Conservation (phyloP, 2,797 vertebrate genomes). For the Tadarida brasiliensis region DNA sequence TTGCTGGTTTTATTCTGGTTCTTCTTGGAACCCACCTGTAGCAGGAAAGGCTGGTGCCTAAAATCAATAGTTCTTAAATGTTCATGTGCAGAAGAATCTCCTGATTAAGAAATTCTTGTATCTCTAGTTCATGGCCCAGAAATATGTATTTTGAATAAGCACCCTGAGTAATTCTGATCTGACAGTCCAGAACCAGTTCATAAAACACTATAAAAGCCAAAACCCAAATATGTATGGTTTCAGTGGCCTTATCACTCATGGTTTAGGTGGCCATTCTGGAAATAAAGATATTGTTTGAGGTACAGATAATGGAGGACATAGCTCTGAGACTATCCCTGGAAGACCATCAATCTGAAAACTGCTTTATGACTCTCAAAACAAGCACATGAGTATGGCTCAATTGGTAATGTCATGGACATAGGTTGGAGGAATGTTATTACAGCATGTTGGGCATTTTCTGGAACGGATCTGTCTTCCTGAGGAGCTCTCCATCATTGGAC, state of each 20-base stretch:
- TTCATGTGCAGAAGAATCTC: neutral
- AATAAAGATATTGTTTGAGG: neutral
- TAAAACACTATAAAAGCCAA: neutral
- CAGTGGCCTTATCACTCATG: neutral
- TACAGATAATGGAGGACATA: neutral
- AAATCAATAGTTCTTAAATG: neutral
- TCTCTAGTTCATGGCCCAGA: neutral
- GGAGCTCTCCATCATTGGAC: neutral
- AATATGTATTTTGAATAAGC: neutral
- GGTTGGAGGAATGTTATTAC: neutral
- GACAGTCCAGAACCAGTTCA: neutral
- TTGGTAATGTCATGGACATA: neutral
- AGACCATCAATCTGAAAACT: neutral
- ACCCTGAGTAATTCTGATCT: neutral
- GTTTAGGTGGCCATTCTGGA: neutral
- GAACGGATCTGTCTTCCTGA: neutral
- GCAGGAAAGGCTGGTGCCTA: neutral
- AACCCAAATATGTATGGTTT: neutral
- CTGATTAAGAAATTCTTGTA: neutral
- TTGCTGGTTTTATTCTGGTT: constrained; percentile 25
- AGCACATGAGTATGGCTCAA: neutral
- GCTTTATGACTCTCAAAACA: neutral
- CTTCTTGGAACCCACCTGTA: neutral
- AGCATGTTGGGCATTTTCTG: neutral
- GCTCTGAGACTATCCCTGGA: neutral